phyloP scores from a whole-genome alignment of 2,113 vertebrate genomes.

The Cheilinus undulatus region DNA sequence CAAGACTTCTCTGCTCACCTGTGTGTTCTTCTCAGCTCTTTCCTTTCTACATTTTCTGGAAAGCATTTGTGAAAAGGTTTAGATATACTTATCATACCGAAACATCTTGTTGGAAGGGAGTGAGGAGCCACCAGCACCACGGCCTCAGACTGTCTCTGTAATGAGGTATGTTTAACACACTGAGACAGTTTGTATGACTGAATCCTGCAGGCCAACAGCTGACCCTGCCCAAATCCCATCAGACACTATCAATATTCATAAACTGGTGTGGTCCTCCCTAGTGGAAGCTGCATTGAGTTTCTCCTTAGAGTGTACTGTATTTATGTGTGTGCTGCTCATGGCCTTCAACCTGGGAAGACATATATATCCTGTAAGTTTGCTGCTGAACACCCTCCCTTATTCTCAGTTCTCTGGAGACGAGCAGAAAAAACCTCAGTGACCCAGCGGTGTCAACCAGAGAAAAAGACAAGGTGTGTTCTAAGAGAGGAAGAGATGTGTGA shows the following conservation, averaged over 20 bases:
- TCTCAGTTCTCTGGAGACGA: constrained; percentile 39
- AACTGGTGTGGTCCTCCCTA: constrained; percentile 53
- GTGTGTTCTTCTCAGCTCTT: too few relatives aligned
- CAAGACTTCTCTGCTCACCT: too few relatives aligned
- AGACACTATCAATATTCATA: constrained; percentile 75
- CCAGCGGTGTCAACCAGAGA: constrained; percentile 10
- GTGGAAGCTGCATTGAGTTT: constrained; percentile 57
- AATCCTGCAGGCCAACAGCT: constrained; percentile 36
- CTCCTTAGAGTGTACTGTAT: constrained; percentile 26
- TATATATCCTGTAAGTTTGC: constrained; percentile 40
- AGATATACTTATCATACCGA: too few relatives aligned
- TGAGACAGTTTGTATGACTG: constrained; percentile 39
- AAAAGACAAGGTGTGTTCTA: constrained; percentile 16
- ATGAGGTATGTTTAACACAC: constrained; percentile 54
- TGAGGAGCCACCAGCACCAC: constrained; percentile 26
- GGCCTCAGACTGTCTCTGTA: constrained; percentile 36
- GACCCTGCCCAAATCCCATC: constrained; percentile 43
- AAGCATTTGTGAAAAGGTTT: too few relatives aligned
- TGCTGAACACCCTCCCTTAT: constrained; percentile 35
- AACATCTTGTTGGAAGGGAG: constrained; percentile 47
- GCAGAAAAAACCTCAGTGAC: constrained; percentile 54
- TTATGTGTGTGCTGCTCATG: constrained; percentile 44
- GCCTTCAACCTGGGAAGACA: constrained; percentile 51
- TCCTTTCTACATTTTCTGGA: too few relatives aligned
- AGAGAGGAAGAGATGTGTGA: constrained; percentile 38